Conservation (phyloP, 2,113 vertebrate genomes). For the Tamias sibiricus region DNA sequence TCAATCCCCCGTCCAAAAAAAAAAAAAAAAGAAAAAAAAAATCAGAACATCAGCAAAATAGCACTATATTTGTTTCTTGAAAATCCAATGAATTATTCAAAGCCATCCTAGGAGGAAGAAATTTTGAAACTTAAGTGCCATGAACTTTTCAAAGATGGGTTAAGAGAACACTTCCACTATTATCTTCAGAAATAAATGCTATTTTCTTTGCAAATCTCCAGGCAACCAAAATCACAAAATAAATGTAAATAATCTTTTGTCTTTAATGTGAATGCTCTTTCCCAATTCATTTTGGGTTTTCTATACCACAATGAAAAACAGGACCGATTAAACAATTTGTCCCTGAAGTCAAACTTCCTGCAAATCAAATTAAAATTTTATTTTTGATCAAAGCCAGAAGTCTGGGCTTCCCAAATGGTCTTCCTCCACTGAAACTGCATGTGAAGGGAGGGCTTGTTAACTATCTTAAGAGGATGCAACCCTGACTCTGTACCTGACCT, state of each 20-base stretch:
- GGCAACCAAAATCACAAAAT: constrained; percentile 21
- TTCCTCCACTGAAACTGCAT: background rate
- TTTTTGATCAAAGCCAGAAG: background rate
- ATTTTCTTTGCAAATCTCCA: constrained; percentile 15
- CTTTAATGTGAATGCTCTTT: background rate
- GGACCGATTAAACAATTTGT: background rate
- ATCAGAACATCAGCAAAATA: background rate
- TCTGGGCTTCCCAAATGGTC: background rate
- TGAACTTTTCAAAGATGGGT: background rate
- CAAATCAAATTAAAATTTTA: background rate
- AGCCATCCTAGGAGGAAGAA: background rate
- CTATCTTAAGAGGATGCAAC: background rate
- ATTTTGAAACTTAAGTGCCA: background rate
- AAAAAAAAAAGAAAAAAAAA: no score
- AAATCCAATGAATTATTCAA: constrained; percentile 35
- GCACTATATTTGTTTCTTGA: background rate
- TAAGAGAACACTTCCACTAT: background rate
- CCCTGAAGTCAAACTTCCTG: background rate
- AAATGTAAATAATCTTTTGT: background rate
- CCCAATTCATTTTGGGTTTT: background rate
- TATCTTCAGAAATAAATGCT: constrained; percentile 27
- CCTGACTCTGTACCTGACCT: background rate
- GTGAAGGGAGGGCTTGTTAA: background rate
- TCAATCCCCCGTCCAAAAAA: no score
- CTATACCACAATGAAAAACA: background rate